Conservation (phyloP, 2,113 vertebrate genomes). For the Prochilodus magdalenae region DNA sequence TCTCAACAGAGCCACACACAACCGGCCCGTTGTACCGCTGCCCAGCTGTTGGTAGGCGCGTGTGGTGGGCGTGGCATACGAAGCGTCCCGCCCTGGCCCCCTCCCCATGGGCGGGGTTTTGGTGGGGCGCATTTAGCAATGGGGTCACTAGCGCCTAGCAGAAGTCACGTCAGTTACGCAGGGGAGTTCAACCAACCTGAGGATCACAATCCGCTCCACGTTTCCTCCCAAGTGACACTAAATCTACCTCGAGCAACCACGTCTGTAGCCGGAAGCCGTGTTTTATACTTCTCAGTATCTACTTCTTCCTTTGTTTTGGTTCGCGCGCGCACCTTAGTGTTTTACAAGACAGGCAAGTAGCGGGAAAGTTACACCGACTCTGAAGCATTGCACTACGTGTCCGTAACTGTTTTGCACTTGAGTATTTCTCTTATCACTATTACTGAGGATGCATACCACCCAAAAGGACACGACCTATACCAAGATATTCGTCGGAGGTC, state of each 20-base stretch:
- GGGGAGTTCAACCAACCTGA: conserved; percentile 75
- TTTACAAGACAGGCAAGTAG: conserved; percentile 44
- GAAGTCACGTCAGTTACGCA: conserved; percentile 74
- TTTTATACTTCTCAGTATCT: conserved; percentile 26
- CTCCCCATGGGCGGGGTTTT: conserved; percentile 69
- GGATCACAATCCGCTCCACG: conserved; percentile 75
- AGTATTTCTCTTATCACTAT: conserved; percentile 29
- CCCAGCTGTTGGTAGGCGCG: conserved; percentile 72
- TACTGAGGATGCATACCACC: conserved; percentile 93
- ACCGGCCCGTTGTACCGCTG: conserved; percentile 55
- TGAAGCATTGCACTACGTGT: conserved; percentile 75
- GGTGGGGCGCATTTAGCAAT: conserved; percentile 74
- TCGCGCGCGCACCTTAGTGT: background rate
- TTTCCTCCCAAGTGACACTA: conserved; percentile 58
- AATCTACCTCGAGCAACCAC: conserved; percentile 75
- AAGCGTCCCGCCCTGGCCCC: conserved; percentile 17
- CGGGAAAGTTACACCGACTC: conserved; percentile 57
- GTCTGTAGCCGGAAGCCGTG: conserved; percentile 50
- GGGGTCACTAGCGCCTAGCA: conserved; percentile 68
- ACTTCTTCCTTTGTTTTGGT: background rate
- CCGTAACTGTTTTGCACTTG: conserved; percentile 75
- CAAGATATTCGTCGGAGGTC: conserved; percentile 97
- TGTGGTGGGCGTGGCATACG: conserved; percentile 66
- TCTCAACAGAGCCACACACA: conserved; percentile 32
- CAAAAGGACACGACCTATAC: conserved; percentile 99